Evolutionary conservation across 2,113 vertebrate genomes (phyloP).

Genomic region (Dasypus novemcinctus): DNA sequence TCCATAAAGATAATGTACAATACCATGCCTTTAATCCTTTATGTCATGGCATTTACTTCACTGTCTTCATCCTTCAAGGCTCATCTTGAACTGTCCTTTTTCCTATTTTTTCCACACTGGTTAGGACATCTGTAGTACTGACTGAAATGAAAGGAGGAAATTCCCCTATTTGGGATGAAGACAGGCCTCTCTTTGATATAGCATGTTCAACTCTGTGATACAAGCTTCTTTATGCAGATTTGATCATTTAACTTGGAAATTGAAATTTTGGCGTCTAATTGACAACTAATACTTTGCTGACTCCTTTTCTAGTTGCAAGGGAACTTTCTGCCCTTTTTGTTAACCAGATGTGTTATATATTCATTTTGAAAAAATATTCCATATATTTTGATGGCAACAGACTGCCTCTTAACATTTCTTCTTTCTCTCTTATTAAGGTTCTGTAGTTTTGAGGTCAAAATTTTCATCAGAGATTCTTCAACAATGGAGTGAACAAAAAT

Average conservation of each 20-base stretch:
- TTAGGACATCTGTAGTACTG: not conserved
- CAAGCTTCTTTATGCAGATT: not conserved
- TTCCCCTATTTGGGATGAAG: not conserved
- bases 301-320: not conserved
- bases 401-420: not conserved
- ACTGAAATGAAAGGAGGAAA: not conserved
- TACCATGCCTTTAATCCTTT: not conserved
- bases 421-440: not conserved
- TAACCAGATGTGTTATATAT: not conserved
- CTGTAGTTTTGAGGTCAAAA: not conserved
- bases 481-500: slow-evolving; percentile 20
- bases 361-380: not conserved
- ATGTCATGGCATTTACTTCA: not conserved
- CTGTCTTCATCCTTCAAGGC: not conserved
- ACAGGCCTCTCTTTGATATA: not conserved
- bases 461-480: slow-evolving; percentile 12
- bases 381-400: not conserved
- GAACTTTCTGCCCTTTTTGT: not conserved
- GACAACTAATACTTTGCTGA: not conserved
- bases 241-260: not conserved
- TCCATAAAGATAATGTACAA: not conserved
- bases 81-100: not conserved
- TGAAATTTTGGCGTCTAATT: not conserved
- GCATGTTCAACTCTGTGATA: not conserved
- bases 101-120: not conserved